A percentile compares a stretch with the other conserved stretches of the same genome.
These are phyloP conservation scores for Lerista edwardsae DNA, from an alignment of 2,797 vertebrate species.

Conservation along the genomic window DNA sequence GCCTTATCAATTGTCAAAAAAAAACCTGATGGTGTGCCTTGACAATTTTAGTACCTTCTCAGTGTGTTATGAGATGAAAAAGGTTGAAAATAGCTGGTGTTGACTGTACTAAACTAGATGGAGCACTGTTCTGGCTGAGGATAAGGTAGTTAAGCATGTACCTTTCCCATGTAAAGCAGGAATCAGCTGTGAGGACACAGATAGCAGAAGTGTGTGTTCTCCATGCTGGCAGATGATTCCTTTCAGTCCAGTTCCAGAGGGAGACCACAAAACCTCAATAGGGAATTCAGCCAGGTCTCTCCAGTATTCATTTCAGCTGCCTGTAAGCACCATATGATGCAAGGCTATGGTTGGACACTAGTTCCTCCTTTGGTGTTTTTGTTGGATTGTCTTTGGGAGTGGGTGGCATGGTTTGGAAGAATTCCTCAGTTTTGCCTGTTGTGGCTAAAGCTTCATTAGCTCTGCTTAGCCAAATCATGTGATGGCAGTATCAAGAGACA, in stretches of 20 bases:
- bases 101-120: no score
- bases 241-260: neutral
- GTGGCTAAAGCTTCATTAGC: neutral
- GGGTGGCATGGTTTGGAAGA: neutral
- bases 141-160: no score
- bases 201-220: neutral
- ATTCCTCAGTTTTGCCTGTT: neutral
- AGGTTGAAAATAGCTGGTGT: no score
- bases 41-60: no score
- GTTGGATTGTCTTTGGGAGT: neutral
- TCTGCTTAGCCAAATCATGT: neutral
- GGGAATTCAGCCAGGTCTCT: neutral
- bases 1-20: no score
- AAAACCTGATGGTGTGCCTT: no score
- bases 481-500: neutral
- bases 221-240: neutral
- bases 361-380: neutral
- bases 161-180: neutral
- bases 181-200: neutral
- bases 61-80: no score
- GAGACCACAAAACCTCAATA: neutral
- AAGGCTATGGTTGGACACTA: neutral
- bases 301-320: neutral
- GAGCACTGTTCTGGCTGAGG: no score
- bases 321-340: neutral